Conservation (phyloP, 2,888 invertebrate genomes). For the Epirrhoe tristata region DNA sequence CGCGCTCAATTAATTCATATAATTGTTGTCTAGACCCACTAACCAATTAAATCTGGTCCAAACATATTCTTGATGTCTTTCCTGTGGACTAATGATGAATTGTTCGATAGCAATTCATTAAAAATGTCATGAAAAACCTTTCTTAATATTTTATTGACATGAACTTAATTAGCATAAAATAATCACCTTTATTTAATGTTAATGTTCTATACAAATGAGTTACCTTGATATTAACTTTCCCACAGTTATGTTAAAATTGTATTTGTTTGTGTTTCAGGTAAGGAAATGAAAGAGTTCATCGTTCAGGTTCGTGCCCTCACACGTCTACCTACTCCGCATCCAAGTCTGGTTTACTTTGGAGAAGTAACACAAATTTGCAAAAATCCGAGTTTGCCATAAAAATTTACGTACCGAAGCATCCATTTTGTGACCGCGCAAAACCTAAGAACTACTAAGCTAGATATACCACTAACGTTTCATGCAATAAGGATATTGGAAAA, state of each 20-base stretch:
- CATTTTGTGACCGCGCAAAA: too few relatives aligned
- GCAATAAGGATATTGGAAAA: too few relatives aligned
- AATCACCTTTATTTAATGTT: background rate
- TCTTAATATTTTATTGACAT: background rate
- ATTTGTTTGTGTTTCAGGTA: constrained; percentile 43
- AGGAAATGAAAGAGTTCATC: constrained; percentile 17
- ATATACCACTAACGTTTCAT: too few relatives aligned
- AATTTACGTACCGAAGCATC: too few relatives aligned
- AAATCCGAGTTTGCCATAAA: too few relatives aligned
- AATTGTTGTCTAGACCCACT: too few relatives aligned
- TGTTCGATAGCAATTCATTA: background rate
- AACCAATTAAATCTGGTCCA: too few relatives aligned
- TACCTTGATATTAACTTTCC: background rate
- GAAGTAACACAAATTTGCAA: too few relatives aligned
- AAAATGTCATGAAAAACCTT: background rate
- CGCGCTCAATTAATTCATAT: too few relatives aligned
- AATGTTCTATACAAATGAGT: background rate
- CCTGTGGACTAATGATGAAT: background rate
- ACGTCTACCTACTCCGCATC: background rate
- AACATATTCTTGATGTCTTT: too few relatives aligned
- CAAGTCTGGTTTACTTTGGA: too few relatives aligned
- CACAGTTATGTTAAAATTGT: constrained; percentile 19
- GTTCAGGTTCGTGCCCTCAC: constrained; percentile 9
- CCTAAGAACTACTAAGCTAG: too few relatives aligned
- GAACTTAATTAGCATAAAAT: constrained; percentile 28